These are phyloP conservation scores for Sceloporus tristichus DNA, from an alignment of 2,113 vertebrate species.

Conservation along the genomic window DNA sequence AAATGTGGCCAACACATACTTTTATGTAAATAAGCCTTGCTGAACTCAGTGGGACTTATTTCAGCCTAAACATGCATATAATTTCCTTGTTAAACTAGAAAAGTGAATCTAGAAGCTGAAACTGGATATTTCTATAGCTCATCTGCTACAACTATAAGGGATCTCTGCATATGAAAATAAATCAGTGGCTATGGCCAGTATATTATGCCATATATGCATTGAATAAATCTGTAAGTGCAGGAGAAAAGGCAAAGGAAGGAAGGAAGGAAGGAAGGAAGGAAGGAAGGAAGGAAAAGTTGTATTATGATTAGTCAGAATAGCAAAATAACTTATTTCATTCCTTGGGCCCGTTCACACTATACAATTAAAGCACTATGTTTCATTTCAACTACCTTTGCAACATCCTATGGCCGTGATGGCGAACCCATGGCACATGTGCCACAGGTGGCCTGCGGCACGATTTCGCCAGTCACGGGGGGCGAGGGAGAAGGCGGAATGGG, in stretches of 20 bases:
- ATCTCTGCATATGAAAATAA: neutral
- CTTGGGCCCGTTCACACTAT: too few relatives aligned
- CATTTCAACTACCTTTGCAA: too few relatives aligned
- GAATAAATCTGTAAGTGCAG: neutral
- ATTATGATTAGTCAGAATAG: neutral
- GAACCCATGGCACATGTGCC: too few relatives aligned
- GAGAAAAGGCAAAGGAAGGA: neutral
- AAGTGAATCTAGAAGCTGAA: neutral
- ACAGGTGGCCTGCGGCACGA: too few relatives aligned
- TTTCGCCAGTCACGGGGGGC: too few relatives aligned
- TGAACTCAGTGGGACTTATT: neutral
- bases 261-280: neutral
- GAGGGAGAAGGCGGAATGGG: too few relatives aligned
- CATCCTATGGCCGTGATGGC: too few relatives aligned
- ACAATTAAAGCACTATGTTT: too few relatives aligned
- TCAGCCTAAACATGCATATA: neutral
- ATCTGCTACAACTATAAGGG: neutral
- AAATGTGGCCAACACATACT: neutral
- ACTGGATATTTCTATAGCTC: neutral
- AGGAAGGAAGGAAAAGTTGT: neutral
- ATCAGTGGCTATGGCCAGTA: neutral
- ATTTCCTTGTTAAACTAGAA: neutral
- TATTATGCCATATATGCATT: neutral
- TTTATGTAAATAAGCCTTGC: neutral
- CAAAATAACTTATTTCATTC: neutral